Percentiles rank a stretch among this genome's conserved stretches.
Conservation (phyloP, 2,113 vertebrate species). For the Epinephelus cyanopodus region DNA sequence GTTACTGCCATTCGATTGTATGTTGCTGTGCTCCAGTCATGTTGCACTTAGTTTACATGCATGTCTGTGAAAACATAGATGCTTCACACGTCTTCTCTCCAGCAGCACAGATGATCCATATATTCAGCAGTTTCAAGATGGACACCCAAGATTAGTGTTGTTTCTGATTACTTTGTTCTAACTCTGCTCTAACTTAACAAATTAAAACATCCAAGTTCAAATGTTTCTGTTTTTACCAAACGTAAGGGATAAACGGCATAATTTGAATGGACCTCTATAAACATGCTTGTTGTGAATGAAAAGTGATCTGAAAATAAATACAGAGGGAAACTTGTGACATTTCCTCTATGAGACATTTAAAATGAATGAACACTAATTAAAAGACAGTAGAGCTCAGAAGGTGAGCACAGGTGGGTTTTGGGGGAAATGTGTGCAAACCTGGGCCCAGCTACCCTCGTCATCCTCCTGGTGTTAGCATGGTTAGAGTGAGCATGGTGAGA, state of each 20-base stretch:
- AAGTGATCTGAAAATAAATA: background rate
- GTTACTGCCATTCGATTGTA: too few species aligned
- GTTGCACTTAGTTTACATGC: too few species aligned
- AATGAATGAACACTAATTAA: background rate
- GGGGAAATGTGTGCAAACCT: conserved; percentile 88
- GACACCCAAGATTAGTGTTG: too few species aligned
- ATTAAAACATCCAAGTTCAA: background rate
- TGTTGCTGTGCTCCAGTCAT: too few species aligned
- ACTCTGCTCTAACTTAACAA: background rate
- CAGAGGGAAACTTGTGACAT: background rate
- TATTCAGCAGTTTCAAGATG: too few species aligned
- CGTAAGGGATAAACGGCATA: background rate
- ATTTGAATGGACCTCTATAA: background rate
- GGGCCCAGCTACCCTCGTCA: conserved; percentile 99
- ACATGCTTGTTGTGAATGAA: background rate
- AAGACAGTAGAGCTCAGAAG: background rate
- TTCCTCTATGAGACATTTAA: background rate
- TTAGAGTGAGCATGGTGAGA: conserved; percentile 91
- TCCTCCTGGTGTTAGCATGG: conserved; percentile 95
- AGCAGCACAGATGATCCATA: too few species aligned
- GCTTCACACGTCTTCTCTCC: too few species aligned
- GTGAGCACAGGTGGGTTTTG: conserved; percentile 1
- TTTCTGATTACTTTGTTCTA: too few species aligned
- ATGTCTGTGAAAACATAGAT: too few species aligned
- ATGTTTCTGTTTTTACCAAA: background rate